These are phyloP conservation scores for Meloidogyne chitwoodi DNA, from an alignment of 1,140 invertebrate genomes.

Conservation along the genomic window DNA sequence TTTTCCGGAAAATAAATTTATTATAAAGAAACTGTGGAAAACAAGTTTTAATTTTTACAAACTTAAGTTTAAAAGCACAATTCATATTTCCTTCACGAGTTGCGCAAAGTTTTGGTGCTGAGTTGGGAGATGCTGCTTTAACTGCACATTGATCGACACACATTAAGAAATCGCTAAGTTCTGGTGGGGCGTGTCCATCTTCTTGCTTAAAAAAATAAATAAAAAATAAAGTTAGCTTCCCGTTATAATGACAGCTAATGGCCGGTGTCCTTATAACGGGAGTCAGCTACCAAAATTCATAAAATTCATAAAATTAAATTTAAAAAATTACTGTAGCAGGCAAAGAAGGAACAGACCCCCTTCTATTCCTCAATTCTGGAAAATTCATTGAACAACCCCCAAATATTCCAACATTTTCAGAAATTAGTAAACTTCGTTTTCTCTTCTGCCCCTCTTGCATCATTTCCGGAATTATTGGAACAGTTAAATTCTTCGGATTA, in stretches of 20 bases:
- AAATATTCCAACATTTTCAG: neutral
- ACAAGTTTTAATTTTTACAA: neutral
- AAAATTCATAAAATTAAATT: slow-evolving; percentile 1
- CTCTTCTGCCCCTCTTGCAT: neutral
- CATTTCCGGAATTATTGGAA: slow-evolving; percentile 44
- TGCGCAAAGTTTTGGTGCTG: slow-evolving; percentile 28
- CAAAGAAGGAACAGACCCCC: neutral
- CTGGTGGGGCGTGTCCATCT: slow-evolving; percentile 33
- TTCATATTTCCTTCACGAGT: slow-evolving; percentile 42
- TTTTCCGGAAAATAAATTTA: slow-evolving; percentile 14
- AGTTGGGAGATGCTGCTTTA: slow-evolving; percentile 39
- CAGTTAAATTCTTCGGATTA: slow-evolving; percentile 45
- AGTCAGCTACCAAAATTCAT: neutral
- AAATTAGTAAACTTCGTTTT: neutral
- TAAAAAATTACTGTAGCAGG: neutral
- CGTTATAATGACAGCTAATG: no score
- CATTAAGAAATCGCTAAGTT: slow-evolving; percentile 44
- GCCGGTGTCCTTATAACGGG: no score
- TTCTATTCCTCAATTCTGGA: neutral
- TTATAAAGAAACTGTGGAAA: no score
- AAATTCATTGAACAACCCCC: neutral
- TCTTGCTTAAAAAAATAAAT: slow-evolving; percentile 33
- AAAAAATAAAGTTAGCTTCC: no score
- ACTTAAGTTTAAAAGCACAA: slow-evolving; percentile 58
- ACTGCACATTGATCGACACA: slow-evolving; percentile 57